phyloP scores from a whole-genome alignment of 2,888 invertebrate species.

The Meliscaeva auricollis region DNA sequence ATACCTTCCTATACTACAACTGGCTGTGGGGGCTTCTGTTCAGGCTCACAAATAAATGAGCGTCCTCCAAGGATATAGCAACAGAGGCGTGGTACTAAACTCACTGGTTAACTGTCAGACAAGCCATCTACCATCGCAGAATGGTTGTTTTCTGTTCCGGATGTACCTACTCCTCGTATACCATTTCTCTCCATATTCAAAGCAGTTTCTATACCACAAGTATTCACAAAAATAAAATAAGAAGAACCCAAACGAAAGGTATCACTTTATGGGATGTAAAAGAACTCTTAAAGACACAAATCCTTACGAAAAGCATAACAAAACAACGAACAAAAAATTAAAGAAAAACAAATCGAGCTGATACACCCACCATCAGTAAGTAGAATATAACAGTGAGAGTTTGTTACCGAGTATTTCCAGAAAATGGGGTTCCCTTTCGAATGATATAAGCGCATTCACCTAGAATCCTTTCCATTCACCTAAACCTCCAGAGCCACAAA shows the following conservation, averaged over 20 bases:
- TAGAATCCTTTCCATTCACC: no score
- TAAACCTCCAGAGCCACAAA: constrained; percentile 8
- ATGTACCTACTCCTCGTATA: constrained; percentile 13
- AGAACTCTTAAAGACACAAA: constrained; percentile 57
- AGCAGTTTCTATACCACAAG: constrained; percentile 40
- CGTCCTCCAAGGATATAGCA: constrained; percentile 61
- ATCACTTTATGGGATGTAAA: constrained; percentile 65
- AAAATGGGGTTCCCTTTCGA: constrained; percentile 24
- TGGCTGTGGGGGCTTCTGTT: constrained; percentile 27
- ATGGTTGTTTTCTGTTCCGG: constrained; percentile 23
- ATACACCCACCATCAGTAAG: constrained; percentile 44
- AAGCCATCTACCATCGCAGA: constrained; percentile 58
- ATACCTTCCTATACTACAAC: neutral
- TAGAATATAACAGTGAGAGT: constrained; percentile 18
- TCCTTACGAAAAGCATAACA: constrained; percentile 28
- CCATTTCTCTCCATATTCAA: constrained; percentile 39
- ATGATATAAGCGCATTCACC: constrained; percentile 47
- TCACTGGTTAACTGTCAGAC: constrained; percentile 70
- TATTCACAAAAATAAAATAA: neutral
- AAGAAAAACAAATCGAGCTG: constrained; percentile 68
- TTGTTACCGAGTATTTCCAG: constrained; percentile 47
- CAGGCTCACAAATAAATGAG: constrained; percentile 49
- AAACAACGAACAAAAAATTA: constrained; percentile 16
- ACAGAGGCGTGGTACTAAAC: constrained; percentile 67
- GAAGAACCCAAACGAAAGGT: constrained; percentile 53